Evolutionary conservation across 1,140 invertebrate genomes (phyloP), one percentile per base, ranked within the genome.

Genomic region (Rhagoletis zephyria): DNA sequence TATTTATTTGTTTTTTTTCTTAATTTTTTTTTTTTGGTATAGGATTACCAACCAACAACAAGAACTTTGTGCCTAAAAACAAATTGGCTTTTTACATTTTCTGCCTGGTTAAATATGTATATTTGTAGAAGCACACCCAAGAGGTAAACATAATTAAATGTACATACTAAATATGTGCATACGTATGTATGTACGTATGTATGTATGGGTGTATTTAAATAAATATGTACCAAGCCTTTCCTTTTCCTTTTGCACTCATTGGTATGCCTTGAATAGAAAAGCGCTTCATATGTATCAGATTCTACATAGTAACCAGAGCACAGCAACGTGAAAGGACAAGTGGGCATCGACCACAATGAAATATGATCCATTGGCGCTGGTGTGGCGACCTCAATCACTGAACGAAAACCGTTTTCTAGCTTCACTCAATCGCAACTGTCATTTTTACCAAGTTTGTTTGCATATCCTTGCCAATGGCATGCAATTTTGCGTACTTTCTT

Each of bases 351-450:
- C 48, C 48, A 56, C 48, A 59, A 56, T 42, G 74, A 19, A 81
- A 81, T 30, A 19, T 30, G 48, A 81, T n/a, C 4, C 48, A 45
- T 30, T 56, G 7, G 74, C 48, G 19, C 74, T 56, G 48, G 48
- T 56, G 74, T 56, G 74, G 74, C 74, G 74, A 81, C 45, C 74
- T 81, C 74, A 81, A 81, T 81, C 74, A 81, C 48, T 59, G 7
- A 56, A 19, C 19, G 51, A 19, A 30, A 42, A 81, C 12, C 16
- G 10, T 45, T n/a, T 56, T 9, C 48, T 56, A 81, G 19, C 74
- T 19, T 81, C 74, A n/a, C n/a, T 3, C 12, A 59, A 51, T 81
- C 74, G n/a, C 48, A 81, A 51, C 9, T 81, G 74, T 19, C 51
- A 5, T 7, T 56, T 56, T 56, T 56, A 10, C 51, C 10, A 56